Evolutionary conservation across 2,113 vertebrate genomes (phyloP).

Genomic region (Saguinus midas): DNA sequence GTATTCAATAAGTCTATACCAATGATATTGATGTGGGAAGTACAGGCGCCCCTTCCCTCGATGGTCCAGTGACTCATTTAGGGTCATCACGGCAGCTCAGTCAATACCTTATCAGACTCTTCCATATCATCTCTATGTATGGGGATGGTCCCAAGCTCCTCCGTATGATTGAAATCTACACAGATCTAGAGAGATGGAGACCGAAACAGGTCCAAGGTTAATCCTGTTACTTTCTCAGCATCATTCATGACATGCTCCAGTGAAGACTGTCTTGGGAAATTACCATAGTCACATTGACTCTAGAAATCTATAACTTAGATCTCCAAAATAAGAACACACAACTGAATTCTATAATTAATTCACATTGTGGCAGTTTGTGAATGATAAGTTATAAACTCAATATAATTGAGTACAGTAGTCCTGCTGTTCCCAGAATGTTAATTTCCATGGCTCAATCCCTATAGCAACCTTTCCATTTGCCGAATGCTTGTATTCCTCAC

Average conservation of each 20-base stretch:
- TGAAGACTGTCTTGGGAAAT: constrained; percentile 58
- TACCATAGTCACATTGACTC: constrained; percentile 49
- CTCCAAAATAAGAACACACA: constrained; percentile 56
- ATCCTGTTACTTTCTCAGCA: neutral
- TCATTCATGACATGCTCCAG: neutral
- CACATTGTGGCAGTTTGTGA: constrained; percentile 58
- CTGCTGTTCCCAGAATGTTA: constrained; percentile 61
- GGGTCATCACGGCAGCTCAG: neutral
- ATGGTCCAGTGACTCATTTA: neutral
- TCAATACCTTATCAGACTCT: neutral
- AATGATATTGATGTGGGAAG: neutral
- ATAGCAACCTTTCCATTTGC: constrained; percentile 53
- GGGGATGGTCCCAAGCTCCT: neutral
- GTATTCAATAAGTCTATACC: neutral
- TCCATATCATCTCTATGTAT: neutral
- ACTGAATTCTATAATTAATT: constrained; percentile 64
- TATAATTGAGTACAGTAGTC: constrained; percentile 51
- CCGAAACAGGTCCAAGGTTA: neutral
- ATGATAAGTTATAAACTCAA: constrained; percentile 62
- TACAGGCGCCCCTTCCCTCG: neutral
- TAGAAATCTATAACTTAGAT: constrained; percentile 53
- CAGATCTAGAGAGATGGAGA: neutral
- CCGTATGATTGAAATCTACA: neutral
- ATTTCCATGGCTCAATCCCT: constrained; percentile 53
- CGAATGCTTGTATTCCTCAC: neutral